Conservation (phyloP, 2,888 invertebrate genomes). For the Erebia epiphron region DNA sequence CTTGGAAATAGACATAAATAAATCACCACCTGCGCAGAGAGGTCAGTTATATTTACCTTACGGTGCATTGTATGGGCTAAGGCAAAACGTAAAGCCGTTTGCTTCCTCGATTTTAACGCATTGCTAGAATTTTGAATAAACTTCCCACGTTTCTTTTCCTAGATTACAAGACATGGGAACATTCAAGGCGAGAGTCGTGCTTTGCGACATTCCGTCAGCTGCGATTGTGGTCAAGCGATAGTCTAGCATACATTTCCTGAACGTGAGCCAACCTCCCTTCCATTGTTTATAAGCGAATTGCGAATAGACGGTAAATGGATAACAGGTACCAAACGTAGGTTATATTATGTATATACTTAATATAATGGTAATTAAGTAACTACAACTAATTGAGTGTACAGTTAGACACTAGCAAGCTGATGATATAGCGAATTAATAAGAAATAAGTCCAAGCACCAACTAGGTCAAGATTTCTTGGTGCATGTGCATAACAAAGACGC, state of each 20-base stretch:
- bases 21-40: too few species aligned
- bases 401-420: constrained; percentile 33
- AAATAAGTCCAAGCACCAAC: constrained; percentile 56
- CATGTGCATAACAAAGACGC: constrained; percentile 49
- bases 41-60: too few species aligned
- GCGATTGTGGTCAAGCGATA: constrained; percentile 7
- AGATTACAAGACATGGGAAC: constrained; percentile 2
- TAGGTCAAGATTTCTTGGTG: constrained; percentile 66
- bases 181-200: constrained; percentile 1
- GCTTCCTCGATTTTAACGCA: background rate
- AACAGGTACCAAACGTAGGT: background rate
- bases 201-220: background rate
- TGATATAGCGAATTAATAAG: constrained; percentile 53
- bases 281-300: constrained; percentile 3
- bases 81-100: background rate
- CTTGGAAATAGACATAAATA: too few species aligned
- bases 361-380: too few species aligned
- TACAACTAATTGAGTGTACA: background rate
- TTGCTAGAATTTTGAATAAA: background rate
- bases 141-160: background rate
- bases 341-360: too few species aligned
- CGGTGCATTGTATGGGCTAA: too few species aligned
- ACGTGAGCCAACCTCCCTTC: constrained; percentile 3
- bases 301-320: background rate
- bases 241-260: constrained; percentile 3